Evolutionary conservation across 2,888 invertebrate species (phyloP), one percentile per base, ranked within the genome.

Genomic region (Ptilodon capucinus): DNA sequence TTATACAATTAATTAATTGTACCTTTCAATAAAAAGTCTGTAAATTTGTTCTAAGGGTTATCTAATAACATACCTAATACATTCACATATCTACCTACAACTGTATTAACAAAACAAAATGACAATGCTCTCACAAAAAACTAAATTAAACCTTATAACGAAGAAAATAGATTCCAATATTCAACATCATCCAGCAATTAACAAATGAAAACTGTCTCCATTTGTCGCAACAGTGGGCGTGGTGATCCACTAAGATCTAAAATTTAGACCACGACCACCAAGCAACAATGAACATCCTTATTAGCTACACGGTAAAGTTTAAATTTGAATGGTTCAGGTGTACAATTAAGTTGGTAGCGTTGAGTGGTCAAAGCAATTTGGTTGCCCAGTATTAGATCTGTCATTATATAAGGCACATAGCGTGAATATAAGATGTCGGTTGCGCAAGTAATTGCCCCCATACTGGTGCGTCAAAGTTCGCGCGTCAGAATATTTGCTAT

Each of bases 201-300:
- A 53, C 51, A 56, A 56, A 72, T 77, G 78, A 79, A 85, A 84
- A 85, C 58, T 86, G 89, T 89, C 88, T 79, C 79, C 77, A 75
- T 80, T 86, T 86, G 86, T 86, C 87, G 81, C 85, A 84, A 84
- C 58, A 73, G 81, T 63, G 76, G 88, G 88, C 89, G 87, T 85
- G 86, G 82, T 80, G 77, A 71, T 79, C 75, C 60, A 79, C 58
- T 64, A 64, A 60, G 63, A 58, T 49, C 36, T 28, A 38, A 58
- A n/a, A 53, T 64, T 44, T 51, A 35, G 48, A 38, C 54, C 48
- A 60, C 48, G 40, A 46, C 30, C 34, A 17, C 41, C 43, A 28
- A 16, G 0, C 28, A 2, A 5, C 18, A 7, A 0, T n/a, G 5
- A 0, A 0, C 3, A 32, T 35, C 40, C 44, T 51, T 57, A 54